Conservation (phyloP, 2,113 vertebrate genomes). For the Syrmaticus mikado region DNA sequence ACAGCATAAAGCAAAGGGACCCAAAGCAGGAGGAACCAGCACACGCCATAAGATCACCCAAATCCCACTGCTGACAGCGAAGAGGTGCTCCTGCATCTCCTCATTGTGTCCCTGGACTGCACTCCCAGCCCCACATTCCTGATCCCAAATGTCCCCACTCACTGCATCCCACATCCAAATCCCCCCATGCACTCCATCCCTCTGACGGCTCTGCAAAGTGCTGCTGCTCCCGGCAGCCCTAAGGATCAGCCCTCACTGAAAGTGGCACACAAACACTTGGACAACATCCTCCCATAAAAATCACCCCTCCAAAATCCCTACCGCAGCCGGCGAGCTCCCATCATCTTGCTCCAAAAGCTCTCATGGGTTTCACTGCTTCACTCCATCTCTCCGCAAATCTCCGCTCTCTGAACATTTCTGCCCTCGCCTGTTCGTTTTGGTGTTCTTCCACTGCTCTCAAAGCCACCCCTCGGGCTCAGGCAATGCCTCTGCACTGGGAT, state of each 20-base stretch:
- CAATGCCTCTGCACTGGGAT: not conserved
- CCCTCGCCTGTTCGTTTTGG: accelerated
- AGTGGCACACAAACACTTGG: not conserved
- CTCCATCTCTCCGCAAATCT: not conserved
- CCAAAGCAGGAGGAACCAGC: not conserved
- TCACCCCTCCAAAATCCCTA: not conserved
- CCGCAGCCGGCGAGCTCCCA: accelerated
- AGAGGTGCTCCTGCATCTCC: not conserved
- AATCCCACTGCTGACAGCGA: accelerated
- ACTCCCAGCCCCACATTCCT: not conserved
- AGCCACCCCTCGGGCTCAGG: accelerated
- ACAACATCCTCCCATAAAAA: not conserved
- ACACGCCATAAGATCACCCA: accelerated
- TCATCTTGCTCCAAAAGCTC: not conserved
- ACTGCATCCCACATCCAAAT: not conserved
- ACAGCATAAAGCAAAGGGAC: accelerated
- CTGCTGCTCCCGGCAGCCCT: not conserved
- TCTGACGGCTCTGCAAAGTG: too few species aligned
- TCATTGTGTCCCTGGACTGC: not conserved
- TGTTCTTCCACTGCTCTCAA: not conserved
- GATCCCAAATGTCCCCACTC: not conserved
- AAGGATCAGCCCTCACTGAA: accelerated
- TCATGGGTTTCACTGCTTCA: not conserved
- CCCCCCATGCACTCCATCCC: too few species aligned
- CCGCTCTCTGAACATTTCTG: not conserved